Conservation (phyloP, 35 echinoderm and acorn worm genomes). For the Strongylocentrotus purpuratus region DNA sequence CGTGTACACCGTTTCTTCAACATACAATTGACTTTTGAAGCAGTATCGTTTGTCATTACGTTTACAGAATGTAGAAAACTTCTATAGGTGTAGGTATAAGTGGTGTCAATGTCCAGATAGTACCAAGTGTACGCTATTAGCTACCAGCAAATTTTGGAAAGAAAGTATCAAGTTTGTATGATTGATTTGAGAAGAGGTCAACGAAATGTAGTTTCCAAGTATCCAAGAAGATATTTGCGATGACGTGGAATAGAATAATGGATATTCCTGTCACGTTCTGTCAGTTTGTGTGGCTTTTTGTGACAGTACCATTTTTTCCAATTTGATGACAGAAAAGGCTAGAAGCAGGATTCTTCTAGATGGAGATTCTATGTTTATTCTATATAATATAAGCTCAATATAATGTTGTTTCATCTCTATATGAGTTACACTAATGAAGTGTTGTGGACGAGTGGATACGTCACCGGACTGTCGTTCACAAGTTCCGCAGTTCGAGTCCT, state of each 20-base stretch:
- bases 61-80: neutral
- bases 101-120: neutral
- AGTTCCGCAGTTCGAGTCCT: too few species aligned
- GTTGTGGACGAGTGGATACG: too few species aligned
- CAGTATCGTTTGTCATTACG: too few species aligned
- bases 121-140: neutral
- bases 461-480: too few species aligned
- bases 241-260: neutral
- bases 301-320: neutral
- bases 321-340: too few species aligned
- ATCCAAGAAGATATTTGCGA: neutral
- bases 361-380: too few species aligned
- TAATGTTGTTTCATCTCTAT: too few species aligned
- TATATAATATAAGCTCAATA: too few species aligned
- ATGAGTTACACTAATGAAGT: too few species aligned
- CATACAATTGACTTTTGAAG: too few species aligned
- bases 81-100: neutral
- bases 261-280: neutral
- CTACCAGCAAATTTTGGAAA: neutral
- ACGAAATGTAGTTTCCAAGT: neutral
- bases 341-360: too few species aligned
- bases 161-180: constrained; percentile 5
- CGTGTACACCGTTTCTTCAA: too few species aligned
- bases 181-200: neutral
- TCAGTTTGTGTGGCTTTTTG: neutral